Conservation (phyloP, 2,113 vertebrate species). For the Daboia siamensis region DNA sequence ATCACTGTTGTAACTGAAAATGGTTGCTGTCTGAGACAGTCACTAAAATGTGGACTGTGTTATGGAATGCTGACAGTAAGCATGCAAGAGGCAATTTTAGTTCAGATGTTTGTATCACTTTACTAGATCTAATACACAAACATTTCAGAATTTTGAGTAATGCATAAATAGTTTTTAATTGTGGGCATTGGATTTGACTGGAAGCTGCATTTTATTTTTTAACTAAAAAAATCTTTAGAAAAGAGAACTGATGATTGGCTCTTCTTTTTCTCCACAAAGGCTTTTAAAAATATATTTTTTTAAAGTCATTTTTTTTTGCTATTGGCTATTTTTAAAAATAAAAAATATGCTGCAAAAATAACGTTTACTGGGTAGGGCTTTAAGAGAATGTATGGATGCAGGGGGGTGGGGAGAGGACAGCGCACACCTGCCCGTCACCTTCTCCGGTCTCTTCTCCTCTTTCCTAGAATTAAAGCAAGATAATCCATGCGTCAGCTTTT, state of each 20-base stretch:
- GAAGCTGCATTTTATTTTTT: background rate
- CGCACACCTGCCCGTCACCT: background rate
- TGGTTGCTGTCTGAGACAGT: background rate
- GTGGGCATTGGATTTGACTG: background rate
- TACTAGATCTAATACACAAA: background rate
- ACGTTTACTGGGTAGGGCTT: background rate
- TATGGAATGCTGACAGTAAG: background rate
- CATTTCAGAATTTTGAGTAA: background rate
- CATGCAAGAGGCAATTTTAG: background rate
- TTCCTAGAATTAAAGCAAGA: background rate
- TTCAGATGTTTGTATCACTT: background rate
- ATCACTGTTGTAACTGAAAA: background rate
- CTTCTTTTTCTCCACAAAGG: background rate
- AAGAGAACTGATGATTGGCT: background rate
- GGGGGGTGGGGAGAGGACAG: background rate
- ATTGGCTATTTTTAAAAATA: background rate
- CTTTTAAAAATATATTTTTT: background rate
- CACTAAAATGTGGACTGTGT: background rate
- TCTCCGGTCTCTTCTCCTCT: background rate
- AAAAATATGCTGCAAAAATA: background rate
- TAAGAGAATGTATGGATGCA: background rate
- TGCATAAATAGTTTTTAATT: background rate
- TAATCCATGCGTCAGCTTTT: background rate
- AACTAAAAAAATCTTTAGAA: background rate
- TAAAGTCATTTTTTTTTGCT: background rate